These are phyloP conservation scores for Drosophila pegasa DNA, from an alignment of 2,888 invertebrate genomes.

Conservation along the genomic window DNA sequence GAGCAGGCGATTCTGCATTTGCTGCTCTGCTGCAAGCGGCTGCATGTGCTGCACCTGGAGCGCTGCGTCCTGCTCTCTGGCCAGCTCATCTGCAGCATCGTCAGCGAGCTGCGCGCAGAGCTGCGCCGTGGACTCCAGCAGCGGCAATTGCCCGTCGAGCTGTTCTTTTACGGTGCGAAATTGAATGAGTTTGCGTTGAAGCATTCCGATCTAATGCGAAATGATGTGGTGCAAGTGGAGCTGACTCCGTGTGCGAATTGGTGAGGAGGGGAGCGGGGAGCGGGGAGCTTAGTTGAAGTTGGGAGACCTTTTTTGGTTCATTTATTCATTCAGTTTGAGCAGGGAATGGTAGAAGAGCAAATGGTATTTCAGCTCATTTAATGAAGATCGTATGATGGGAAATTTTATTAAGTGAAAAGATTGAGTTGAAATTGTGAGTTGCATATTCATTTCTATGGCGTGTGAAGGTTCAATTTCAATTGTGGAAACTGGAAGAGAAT, in stretches of 20 bases:
- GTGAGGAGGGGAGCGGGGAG: neutral
- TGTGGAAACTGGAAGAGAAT: too few species aligned
- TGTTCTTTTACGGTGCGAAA: neutral
- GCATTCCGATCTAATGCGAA: neutral
- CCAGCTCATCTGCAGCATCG: neutral
- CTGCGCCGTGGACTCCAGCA: too few species aligned
- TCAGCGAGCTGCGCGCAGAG: neutral
- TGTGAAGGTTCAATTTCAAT: too few species aligned
- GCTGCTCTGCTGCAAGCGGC: neutral
- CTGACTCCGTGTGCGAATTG: neutral
- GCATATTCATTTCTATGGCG: too few species aligned
- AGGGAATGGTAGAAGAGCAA: too few species aligned
- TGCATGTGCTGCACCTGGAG: slow-evolving; percentile 9
- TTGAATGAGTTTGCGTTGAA: neutral
- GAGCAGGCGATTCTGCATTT: neutral
- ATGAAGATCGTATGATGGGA: too few species aligned
- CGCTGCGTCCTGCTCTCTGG: neutral
- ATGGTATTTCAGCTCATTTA: too few species aligned
- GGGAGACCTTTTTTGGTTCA: too few species aligned
- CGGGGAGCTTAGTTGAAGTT: neutral
- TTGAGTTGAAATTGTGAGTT: too few species aligned
- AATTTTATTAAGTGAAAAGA: too few species aligned
- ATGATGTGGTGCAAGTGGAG: slow-evolving; percentile 1
- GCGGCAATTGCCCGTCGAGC: slow-evolving; percentile 1
- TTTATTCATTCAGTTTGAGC: too few species aligned